These are phyloP conservation scores for Argentina silus DNA, from an alignment of 2,797 vertebrate species.

Conservation along the genomic window DNA sequence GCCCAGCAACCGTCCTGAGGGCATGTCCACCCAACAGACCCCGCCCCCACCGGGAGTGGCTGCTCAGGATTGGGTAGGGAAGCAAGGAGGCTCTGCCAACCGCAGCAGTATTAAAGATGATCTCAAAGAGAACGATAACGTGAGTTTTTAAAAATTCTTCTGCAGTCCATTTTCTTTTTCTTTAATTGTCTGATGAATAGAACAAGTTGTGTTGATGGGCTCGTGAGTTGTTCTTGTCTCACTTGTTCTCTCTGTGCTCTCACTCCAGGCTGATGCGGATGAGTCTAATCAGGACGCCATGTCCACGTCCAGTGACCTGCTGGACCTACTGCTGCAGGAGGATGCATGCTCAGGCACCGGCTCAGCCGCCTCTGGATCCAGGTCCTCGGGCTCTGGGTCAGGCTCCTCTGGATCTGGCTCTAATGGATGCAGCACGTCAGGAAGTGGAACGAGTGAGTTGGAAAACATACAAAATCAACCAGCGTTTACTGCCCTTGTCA, in stretches of 20 bases:
- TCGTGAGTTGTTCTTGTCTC: not conserved
- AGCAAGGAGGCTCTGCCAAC: conserved; percentile 32
- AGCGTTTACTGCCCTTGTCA: not conserved
- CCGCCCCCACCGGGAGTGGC: conserved; percentile 32
- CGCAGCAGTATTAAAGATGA: conserved; percentile 21
- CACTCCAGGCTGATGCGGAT: conserved; percentile 65
- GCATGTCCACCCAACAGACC: conserved; percentile 34
- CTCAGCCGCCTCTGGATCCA: conserved; percentile 72
- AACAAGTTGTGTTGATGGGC: not conserved
- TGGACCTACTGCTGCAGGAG: conserved; percentile 78
- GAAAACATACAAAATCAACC: not conserved
- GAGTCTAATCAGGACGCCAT: conserved; percentile 77
- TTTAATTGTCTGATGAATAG: not conserved
- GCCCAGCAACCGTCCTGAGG: conserved; percentile 53
- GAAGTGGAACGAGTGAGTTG: conserved; percentile 76
- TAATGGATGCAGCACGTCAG: conserved; percentile 72
- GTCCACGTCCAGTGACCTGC: conserved; percentile 78
- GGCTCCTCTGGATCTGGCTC: conserved; percentile 70
- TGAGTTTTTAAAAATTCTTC: conserved; percentile 23
- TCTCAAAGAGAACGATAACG: conserved; percentile 33
- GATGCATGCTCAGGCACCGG: conserved; percentile 76
- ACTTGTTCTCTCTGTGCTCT: not conserved
- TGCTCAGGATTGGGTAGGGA: conserved; percentile 4
- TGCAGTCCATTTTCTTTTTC: not conserved
- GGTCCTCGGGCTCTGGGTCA: conserved; percentile 66